Percentiles rank a stretch among this genome's conserved stretches.
Evolutionary conservation across 2,797 vertebrate genomes (phyloP).

Genomic region (Coregonus suidteri): DNA sequence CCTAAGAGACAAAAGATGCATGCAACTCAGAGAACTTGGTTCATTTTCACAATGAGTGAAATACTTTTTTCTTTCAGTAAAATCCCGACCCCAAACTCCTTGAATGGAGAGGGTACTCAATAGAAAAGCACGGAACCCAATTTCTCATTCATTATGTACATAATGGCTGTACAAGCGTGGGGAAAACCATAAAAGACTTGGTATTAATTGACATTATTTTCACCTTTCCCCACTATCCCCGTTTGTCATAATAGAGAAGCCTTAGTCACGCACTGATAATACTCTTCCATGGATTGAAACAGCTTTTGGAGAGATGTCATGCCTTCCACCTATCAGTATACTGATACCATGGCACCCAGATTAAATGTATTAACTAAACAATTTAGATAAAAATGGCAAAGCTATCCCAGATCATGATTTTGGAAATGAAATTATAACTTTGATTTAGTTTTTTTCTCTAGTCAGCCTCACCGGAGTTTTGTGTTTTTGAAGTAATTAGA

Average conservation of each 20-base stretch:
- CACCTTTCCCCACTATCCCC: neutral
- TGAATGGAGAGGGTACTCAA: constrained; percentile 3
- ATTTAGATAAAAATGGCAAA: constrained; percentile 5
- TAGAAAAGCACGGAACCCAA: neutral
- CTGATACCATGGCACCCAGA: constrained; percentile 25
- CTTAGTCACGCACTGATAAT: constrained; percentile 18
- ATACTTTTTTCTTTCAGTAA: constrained; percentile 30
- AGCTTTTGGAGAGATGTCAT: neutral
- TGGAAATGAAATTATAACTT: constrained; percentile 17
- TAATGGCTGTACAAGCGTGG: neutral
- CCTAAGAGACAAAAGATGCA: constrained; percentile 7
- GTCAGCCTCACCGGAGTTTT: constrained; percentile 24
- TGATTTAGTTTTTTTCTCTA: neutral
- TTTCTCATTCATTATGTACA: constrained; percentile 7
- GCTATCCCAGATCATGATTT: constrained; percentile 14
- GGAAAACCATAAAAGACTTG: neutral
- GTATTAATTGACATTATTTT: constrained; percentile 2
- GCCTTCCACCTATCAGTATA: neutral
- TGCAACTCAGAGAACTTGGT: constrained; percentile 20
- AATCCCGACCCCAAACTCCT: neutral
- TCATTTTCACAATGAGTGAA: constrained; percentile 18
- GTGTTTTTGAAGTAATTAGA: neutral
- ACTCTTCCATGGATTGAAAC: neutral
- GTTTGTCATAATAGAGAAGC: constrained; percentile 30
- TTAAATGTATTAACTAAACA: neutral